Conservation (phyloP, 2,888 invertebrate species). For the Formica aserva region DNA sequence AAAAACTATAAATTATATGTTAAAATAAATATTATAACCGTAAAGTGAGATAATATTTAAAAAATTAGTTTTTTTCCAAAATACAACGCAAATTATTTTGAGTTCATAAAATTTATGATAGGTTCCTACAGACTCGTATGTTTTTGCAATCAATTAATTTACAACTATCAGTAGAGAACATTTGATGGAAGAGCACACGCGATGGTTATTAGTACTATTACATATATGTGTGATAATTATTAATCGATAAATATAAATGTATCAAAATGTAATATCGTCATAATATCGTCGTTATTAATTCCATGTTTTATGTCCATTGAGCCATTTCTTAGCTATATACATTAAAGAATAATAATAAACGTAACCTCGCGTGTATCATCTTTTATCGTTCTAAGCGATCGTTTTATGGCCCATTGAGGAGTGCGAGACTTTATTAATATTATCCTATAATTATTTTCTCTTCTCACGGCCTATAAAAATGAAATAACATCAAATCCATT, state of each 20-base stretch:
- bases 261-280: no score
- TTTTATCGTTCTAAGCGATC: background rate
- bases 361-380: background rate
- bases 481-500: no score
- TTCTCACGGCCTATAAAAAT: no score
- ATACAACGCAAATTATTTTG: background rate
- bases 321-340: background rate
- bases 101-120: background rate
- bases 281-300: no score
- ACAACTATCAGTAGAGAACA: background rate
- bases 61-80: background rate
- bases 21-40: no score
- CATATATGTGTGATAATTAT: no score
- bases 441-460: no score
- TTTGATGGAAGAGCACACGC: background rate
- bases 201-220: background rate
- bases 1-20: no score
- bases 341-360: background rate
- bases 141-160: background rate
- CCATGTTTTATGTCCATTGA: background rate
- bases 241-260: no score
- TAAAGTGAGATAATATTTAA: no score
- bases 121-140: no score
- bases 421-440: no score
- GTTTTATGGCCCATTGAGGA: background rate